Base-by-base conservation (phyloP, 2,888 invertebrate species). In the Conomelus anceps region DNA sequence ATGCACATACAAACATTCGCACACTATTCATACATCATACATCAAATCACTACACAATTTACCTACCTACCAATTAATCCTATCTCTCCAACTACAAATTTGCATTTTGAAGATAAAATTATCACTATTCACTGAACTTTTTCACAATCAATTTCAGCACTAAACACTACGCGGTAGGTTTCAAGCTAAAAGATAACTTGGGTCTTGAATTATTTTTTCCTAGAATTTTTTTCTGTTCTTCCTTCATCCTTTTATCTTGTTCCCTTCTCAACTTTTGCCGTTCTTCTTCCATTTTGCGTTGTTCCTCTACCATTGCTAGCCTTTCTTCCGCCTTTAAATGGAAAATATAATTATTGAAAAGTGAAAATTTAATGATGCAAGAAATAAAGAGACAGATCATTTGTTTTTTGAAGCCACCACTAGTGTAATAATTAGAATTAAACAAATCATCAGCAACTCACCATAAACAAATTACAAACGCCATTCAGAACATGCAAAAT, bases 131-230 rank as follows among this genome's bases (percentile, higher is more conserved):
- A 63, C 63, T 63, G 63, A 63, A 63, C 20, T n/a, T 3, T 34
- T 34, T 1, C 6, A 34, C 11, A 11, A 34, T 13, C 11, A 34
- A 63, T n/a, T n/a, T n/a, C 20, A 63, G n/a, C 63, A 63, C 63
- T 4, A 13, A 63, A 20, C 63, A 63, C 63, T 63, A 63, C 63
- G 63, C 63, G 63, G 20, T 63, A n/a, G 97, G 96, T 93, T 97
- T 98, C 91, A 98, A 94, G 88, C 97, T 96, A 94, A 99, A 99
- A 89, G 98, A 98, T 91, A 99, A 94, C 94, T 98, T 98, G 90
- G 99, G 99, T 93, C 99, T 95, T 90, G 98, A 98, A 94, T 98
- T 99, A 94, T 98, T 98, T 95, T 99, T 99, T 92, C 99, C 99
- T 92, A 99, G 95, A 92, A 99, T 99, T 94, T 98, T 97, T 94